Percentiles rank a stretch among this genome's conserved stretches.
phyloP scores from a whole-genome alignment of 2,113 vertebrate genomes.

The Peromyscus polionotus region DNA sequence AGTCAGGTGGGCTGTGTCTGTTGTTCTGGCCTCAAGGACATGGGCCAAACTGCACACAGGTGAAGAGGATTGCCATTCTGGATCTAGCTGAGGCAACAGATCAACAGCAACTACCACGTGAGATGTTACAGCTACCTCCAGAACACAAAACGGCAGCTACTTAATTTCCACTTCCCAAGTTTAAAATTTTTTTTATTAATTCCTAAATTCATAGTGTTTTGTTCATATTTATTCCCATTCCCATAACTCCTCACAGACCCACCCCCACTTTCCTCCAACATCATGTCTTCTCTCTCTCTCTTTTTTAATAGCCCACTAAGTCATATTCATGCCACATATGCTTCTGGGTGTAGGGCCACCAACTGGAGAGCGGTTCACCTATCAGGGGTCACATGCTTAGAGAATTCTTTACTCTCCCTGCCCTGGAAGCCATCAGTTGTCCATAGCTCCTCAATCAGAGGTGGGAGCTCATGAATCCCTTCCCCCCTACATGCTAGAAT shows the following conservation, averaged over 20 bases:
- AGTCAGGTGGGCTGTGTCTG: neutral
- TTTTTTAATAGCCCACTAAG: neutral
- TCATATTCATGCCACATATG: neutral
- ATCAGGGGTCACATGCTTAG: neutral
- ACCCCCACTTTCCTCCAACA: neutral
- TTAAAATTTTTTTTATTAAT: neutral
- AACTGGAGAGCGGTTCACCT: neutral
- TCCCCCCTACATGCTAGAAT: no score
- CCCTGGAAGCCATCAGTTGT: neutral
- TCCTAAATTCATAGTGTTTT: neutral
- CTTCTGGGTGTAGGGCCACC: neutral
- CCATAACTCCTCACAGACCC: neutral
- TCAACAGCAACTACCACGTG: accelerated
- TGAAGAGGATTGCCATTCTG: neutral
- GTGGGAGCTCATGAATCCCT: neutral
- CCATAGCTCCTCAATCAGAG: neutral
- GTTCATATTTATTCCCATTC: neutral
- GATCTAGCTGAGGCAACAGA: neutral
- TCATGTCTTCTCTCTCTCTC: neutral
- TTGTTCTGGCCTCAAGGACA: neutral
- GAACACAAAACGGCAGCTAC: neutral
- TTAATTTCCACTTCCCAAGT: neutral
- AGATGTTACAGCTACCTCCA: accelerated
- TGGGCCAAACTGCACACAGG: neutral
- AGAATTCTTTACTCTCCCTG: neutral